These are phyloP conservation scores for Spodoptera litura DNA, from an alignment of 1,140 invertebrate genomes.

Conservation along the genomic window DNA sequence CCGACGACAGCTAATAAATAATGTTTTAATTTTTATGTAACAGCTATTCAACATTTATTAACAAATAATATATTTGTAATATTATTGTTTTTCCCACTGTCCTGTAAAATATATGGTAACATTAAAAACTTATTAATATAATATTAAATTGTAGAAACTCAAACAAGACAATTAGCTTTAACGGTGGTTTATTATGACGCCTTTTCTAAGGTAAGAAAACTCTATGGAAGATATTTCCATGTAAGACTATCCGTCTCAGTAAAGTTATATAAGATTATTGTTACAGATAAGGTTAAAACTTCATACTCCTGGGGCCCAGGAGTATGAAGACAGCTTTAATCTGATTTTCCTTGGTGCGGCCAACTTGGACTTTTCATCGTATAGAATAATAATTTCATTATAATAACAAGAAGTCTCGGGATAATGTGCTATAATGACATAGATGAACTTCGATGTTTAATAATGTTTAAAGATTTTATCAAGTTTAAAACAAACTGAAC, in stretches of 20 bases:
- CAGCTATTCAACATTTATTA: no score
- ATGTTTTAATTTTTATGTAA: no score
- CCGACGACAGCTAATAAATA: no score
- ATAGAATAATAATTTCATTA: conserved; percentile 28
- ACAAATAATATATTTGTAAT: no score
- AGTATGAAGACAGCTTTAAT: conserved; percentile 7
- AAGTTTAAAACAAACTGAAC: background rate
- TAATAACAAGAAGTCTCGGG: background rate
- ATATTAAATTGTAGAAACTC: no score
- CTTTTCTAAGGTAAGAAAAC: no score
- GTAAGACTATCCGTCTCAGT: background rate
- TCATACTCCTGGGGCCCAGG: background rate
- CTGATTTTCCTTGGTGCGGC: conserved; percentile 7
- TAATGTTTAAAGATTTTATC: background rate
- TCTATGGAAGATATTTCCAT: no score
- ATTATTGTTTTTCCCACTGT: background rate
- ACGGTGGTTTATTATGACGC: no score
- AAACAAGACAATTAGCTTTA: no score
- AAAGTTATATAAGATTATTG: background rate
- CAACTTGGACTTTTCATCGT: conserved; percentile 29
- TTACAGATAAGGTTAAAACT: conserved; percentile 17
- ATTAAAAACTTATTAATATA: no score
- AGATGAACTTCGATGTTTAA: background rate
- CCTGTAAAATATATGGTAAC: no score
- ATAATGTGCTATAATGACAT: background rate